Conservation (phyloP, 2,113 vertebrate genomes). For the Lagopus muta region DNA sequence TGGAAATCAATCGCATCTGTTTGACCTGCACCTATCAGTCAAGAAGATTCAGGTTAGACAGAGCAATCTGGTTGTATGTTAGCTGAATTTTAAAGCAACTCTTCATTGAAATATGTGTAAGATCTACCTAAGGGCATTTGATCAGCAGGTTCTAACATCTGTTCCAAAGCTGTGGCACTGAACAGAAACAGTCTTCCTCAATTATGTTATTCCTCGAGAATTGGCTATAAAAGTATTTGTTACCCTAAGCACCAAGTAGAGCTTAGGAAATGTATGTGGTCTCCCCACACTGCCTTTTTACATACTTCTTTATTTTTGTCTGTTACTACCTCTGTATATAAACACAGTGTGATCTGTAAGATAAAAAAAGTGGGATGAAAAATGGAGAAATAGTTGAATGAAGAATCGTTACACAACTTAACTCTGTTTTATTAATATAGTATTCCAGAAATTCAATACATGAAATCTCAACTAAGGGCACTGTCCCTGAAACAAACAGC, state of each 20-base stretch:
- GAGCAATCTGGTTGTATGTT: neutral
- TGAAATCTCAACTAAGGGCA: neutral
- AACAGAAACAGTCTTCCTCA: neutral
- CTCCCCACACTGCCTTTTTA: neutral
- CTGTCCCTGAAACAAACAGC: neutral
- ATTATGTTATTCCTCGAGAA: neutral
- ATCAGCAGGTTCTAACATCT: neutral
- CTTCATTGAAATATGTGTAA: neutral
- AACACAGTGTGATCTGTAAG: neutral
- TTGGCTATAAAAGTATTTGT: neutral
- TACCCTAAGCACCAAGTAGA: neutral
- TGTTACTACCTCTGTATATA: neutral
- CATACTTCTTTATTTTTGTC: neutral
- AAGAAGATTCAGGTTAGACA: neutral
- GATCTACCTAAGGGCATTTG: neutral
- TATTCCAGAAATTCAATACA: neutral
- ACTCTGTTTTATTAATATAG: neutral
- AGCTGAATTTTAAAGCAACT: neutral
- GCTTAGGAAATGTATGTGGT: neutral
- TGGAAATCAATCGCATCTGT: neutral
- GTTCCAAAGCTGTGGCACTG: neutral
- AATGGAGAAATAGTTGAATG: neutral
- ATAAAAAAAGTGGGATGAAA: neutral
- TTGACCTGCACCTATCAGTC: neutral
- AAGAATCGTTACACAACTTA: neutral